phyloP scores from a whole-genome alignment of 1,140 invertebrate genomes.

The Limonius californicus region DNA sequence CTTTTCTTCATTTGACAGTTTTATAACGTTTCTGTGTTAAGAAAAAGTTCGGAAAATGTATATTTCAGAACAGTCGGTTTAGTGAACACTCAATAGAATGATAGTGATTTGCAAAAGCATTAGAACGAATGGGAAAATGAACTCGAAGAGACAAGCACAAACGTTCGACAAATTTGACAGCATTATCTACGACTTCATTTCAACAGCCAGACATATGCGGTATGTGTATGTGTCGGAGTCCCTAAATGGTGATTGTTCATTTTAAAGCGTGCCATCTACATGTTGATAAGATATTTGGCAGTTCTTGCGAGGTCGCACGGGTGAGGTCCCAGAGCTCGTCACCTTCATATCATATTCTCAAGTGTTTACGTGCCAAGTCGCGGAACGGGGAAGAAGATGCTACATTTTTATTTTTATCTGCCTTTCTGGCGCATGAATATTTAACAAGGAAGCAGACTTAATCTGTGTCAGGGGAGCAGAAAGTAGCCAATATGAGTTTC shows the following conservation, averaged over 20 bases:
- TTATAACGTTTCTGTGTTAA: too few species aligned
- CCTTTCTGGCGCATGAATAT: constrained; percentile 46
- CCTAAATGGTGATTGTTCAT: constrained; percentile 9
- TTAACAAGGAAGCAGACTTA: constrained; percentile 45
- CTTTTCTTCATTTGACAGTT: too few species aligned
- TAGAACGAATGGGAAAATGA: too few species aligned
- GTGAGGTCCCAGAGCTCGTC: constrained; percentile 19
- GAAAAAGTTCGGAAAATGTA: too few species aligned
- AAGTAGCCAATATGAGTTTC: constrained; percentile 46
- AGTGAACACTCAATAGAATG: too few species aligned
- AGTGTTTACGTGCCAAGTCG: constrained; percentile 42
- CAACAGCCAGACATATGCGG: neutral
- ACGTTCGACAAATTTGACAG: too few species aligned
- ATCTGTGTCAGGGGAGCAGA: constrained; percentile 46
- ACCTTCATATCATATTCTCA: constrained; percentile 38
- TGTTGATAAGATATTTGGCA: constrained; percentile 8
- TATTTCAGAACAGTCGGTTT: too few species aligned
- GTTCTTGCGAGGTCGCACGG: constrained; percentile 4
- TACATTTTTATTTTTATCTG: constrained; percentile 47
- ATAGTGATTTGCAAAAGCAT: too few species aligned
- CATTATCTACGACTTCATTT: neutral
- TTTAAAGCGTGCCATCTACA: constrained; percentile 12
- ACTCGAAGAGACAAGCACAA: too few species aligned
- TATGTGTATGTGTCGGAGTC: neutral
- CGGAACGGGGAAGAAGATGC: constrained; percentile 36